Conservation (phyloP, 1,140 invertebrate genomes). For the Polypedilum pembai region DNA sequence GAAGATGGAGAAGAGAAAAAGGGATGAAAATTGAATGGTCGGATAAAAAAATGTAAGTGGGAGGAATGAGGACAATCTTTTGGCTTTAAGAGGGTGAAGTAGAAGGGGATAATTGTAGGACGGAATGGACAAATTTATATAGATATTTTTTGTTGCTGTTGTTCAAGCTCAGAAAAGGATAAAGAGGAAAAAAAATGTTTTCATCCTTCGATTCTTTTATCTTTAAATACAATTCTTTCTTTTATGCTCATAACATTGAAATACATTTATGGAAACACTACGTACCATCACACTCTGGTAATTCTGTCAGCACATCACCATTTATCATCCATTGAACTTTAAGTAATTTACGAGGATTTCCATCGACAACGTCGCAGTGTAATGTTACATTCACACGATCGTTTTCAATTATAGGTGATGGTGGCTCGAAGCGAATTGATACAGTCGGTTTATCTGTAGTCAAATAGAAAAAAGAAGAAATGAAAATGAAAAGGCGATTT, state of each 20-base stretch:
- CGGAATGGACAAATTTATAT: no score
- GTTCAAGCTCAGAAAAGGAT: no score
- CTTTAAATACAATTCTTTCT: constrained; percentile 31
- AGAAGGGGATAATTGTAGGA: constrained; percentile 26
- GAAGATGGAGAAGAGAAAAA: not conserved
- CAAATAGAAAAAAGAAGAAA: constrained; percentile 28
- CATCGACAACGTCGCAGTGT: constrained; percentile 64
- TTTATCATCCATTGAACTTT: constrained; percentile 77
- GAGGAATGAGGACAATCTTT: no score
- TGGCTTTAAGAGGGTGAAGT: not conserved
- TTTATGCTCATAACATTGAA: constrained; percentile 29
- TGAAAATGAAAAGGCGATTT: constrained; percentile 31
- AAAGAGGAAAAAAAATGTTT: constrained; percentile 4
- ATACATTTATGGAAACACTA: no score
- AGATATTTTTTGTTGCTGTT: not conserved
- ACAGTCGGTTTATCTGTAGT: constrained; percentile 66
- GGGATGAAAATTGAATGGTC: no score
- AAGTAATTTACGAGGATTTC: constrained; percentile 56
- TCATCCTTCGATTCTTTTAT: constrained; percentile 29
- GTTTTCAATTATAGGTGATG: constrained; percentile 67
- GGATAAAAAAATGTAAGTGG: no score
- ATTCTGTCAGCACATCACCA: constrained; percentile 70
- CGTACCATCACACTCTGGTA: constrained; percentile 69
- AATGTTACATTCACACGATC: constrained; percentile 73
- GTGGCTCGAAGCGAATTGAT: constrained; percentile 64